Base-by-base conservation (phyloP, 1,140 invertebrate species). In the Orussus abietinus region DNA sequence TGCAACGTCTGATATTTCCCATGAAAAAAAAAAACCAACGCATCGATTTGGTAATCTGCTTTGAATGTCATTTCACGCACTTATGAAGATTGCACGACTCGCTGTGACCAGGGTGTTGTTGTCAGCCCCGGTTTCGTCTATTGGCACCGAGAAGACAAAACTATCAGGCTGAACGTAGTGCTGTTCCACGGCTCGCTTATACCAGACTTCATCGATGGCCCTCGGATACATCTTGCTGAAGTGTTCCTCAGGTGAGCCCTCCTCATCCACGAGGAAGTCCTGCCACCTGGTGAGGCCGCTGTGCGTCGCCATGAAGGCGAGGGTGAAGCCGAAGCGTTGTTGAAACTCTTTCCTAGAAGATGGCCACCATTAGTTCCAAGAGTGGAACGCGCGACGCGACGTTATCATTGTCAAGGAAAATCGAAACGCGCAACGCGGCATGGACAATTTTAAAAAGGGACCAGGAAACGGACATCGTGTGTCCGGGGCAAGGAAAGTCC, bases 151-250 rank as follows among this genome's bases (percentile, higher is more conserved):
- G 63, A 90, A 95, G 0, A 95, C 88, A 62, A 92, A 95, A 50
- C 86, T 89, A 2, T 86, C 80, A 0, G 82, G 79, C 35, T 89
- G 81, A 17, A 88, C 71, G 56, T 84, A 85, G 68, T 92, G 82
- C 48, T 92, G 88, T 51, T 96, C 92, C 0, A 96, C 91, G 1
- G 93, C 92, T 32, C 92, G 77, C 49, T 85, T 84, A 64, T 98
- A 98, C 88, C 92, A 96, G 5, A 90, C 78, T 65, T 96, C 92
- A 62, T 96, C 90, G 28, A 91, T 92, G 1, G 92, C 86, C 35
- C 80, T 56, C 1, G 66, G 49, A 40, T 74, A 58, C 31, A 66
- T 33, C 6, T 57, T 61, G 29, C 67, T 69, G 28, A 74, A 74
- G 25, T 70, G 69, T 17, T 72, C 60, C 0, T 64, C 57, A 0